Evolutionary conservation across 2,888 invertebrate genomes (phyloP), one percentile per base, ranked within the genome.

Genomic region (Limnephilus auricula): DNA sequence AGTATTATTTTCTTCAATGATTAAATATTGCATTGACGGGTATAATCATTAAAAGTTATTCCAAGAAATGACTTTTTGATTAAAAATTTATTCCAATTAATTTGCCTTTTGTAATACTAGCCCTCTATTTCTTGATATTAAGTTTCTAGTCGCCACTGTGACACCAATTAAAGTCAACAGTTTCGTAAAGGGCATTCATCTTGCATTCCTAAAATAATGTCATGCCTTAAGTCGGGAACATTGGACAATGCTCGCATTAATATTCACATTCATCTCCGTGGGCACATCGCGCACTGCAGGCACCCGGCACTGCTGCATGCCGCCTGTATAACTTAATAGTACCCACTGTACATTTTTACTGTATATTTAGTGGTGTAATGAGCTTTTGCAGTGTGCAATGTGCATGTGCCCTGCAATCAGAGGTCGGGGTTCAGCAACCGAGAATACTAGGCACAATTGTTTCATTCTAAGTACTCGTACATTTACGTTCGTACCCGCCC

Each of bases 391-490:
- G 45, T 65, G 25, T 65, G 65, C 25, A 18, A 10, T 40, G 45
- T 45, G 45, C 45, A 45, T 32, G 32, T 80, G 31, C 30, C 30
- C 80, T 32, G 80, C 84, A 84, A 37, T 84, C 84, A n/a, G 30
- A 87, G 87, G 87, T 87, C 87, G 65, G 65, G 50, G 87, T 31
- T 50, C 87, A 87, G 25, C 65, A 87, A 87, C 87, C 87, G 50
- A 87, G n/a, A n/a, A 31, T 80, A 31, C 80, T 18, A 80, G 32
- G 25, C 65, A 32, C 80, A 80, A 80, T 80, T 80, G 32, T 80
- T 80, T 80, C 32, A 80, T 65, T 65, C 25, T n/a, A 9, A 65
- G 25, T 9, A 25, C 9, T 25, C 9, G 65, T 25, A n/a, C 25
- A 65, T 40, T 40, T 45, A 45, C 45, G 15, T 45, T 15, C 65